Evolutionary conservation across 53 echinoderm and acorn worm genomes (phyloP).

Genomic region (Pentamera pediparva): DNA sequence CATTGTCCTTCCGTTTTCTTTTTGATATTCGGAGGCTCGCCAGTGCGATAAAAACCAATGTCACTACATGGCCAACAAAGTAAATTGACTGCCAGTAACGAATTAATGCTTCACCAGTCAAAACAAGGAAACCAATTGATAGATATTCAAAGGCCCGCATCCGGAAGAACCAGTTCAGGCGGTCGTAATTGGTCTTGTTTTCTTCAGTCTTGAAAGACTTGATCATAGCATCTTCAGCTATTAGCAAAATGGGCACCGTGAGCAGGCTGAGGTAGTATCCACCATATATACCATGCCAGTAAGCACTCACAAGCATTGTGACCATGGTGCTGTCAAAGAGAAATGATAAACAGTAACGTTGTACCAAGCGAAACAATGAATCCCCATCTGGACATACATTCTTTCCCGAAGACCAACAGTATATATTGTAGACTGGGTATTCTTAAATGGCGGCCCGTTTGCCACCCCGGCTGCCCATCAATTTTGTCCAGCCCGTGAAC

Average conservation of each 20-base stretch:
- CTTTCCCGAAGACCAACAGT: too few relatives aligned
- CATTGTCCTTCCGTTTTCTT: too few relatives aligned
- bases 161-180: slow-evolving; percentile 82
- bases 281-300: slow-evolving; percentile 93
- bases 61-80: slow-evolving; percentile 75
- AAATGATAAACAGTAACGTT: background rate
- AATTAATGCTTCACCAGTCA: slow-evolving; percentile 54
- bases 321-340: slow-evolving; percentile 66
- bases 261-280: slow-evolving; percentile 93
- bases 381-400: too few relatives aligned
- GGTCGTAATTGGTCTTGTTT: slow-evolving; percentile 57
- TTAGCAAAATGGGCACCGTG: slow-evolving; percentile 76
- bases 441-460: too few relatives aligned
- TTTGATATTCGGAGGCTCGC: too few relatives aligned
- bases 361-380: too few relatives aligned
- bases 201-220: slow-evolving; percentile 68
- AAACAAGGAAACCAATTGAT: slow-evolving; percentile 70
- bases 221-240: slow-evolving; percentile 84
- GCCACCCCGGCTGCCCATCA: too few relatives aligned
- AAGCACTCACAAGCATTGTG: slow-evolving; percentile 92
- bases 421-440: too few relatives aligned
- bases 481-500: too few relatives aligned
- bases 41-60: slow-evolving; percentile 55
- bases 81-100: slow-evolving; percentile 82
- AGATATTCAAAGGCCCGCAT: slow-evolving; percentile 90